Percentiles rank a stretch among this genome's conserved stretches.
Evolutionary conservation across 64 coral and sea anemone genomes (phyloP).

Genomic region (Exaiptasia diaphana): DNA sequence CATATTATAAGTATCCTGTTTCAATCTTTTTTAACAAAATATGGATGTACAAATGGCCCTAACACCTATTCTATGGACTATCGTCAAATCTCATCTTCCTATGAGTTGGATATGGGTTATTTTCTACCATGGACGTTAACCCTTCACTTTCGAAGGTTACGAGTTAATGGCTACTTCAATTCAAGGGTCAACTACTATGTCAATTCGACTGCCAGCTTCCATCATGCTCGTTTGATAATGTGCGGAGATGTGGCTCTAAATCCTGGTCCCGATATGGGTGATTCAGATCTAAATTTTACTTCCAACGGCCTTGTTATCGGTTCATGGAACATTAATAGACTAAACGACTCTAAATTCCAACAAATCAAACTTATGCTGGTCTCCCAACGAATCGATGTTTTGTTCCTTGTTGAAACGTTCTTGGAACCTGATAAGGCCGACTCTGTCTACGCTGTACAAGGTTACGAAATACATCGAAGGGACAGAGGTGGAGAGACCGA

Average conservation of each 20-base stretch:
- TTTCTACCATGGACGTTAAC: no score
- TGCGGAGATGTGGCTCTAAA: conserved; percentile 2
- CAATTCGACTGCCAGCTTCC: not conserved
- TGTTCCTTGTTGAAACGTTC: conserved; percentile 17
- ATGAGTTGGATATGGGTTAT: no score
- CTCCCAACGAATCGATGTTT: not conserved
- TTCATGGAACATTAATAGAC: not conserved
- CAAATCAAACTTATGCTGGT: not conserved
- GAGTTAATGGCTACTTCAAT: not conserved
- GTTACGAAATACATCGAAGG: not conserved
- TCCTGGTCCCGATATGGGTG: conserved; percentile 10
- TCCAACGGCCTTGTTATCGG: not conserved
- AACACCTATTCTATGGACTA: not conserved
- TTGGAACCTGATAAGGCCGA: not conserved
- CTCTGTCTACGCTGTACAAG: not conserved
- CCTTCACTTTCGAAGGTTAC: no score
- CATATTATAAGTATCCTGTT: no score
- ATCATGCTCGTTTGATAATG: not conserved
- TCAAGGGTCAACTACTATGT: not conserved
- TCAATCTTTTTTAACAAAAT: no score
- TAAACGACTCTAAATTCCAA: not conserved
- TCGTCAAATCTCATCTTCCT: no score
- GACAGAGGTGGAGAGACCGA: not conserved
- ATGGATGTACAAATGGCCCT: not conserved
- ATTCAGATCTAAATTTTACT: not conserved